These are phyloP conservation scores for Drosophila hamatofila DNA, from an alignment of 2,888 invertebrate species.

Conservation along the genomic window DNA sequence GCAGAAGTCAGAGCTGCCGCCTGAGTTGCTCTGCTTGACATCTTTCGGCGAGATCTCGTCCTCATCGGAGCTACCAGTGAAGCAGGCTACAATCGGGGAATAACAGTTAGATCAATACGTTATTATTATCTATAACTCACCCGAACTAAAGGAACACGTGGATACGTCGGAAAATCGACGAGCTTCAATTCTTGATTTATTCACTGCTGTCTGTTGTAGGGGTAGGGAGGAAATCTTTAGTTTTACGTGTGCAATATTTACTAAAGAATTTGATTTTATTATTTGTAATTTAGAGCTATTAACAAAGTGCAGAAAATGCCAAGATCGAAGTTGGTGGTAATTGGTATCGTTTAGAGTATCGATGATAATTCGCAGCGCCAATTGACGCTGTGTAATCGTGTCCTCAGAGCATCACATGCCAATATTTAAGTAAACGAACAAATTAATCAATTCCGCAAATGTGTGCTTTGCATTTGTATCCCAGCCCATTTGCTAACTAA, in stretches of 20 bases:
- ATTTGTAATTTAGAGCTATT: too few relatives aligned
- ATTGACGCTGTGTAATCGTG: constrained; percentile 41
- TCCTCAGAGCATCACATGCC: constrained; percentile 46
- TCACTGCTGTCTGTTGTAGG: constrained; percentile 65
- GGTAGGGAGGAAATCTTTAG: neutral
- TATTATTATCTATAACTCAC: constrained; percentile 84
- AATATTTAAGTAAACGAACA: constrained; percentile 57
- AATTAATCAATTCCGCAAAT: constrained; percentile 66
- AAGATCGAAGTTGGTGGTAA: constrained; percentile 37
- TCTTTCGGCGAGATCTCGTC: constrained; percentile 96
- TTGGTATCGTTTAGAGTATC: constrained; percentile 66
- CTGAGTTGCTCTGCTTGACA: constrained; percentile 94
- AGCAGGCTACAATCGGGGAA: constrained; percentile 60
- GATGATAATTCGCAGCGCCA: constrained; percentile 62
- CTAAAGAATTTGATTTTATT: neutral
- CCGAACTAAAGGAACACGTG: constrained; percentile 96
- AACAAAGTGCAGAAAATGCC: neutral
- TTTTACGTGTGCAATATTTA: neutral
- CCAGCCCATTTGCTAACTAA: constrained; percentile 33
- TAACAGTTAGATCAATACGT: neutral
- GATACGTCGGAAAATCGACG: constrained; percentile 93
- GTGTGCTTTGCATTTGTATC: constrained; percentile 47
- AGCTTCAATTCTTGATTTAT: constrained; percentile 64
- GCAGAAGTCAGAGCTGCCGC: constrained; percentile 94
- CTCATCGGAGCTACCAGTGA: constrained; percentile 93